Evolutionary conservation across 2,797 vertebrate species (phyloP), one percentile per base, ranked within the genome.

Genomic region (Siniperca scherzeri): DNA sequence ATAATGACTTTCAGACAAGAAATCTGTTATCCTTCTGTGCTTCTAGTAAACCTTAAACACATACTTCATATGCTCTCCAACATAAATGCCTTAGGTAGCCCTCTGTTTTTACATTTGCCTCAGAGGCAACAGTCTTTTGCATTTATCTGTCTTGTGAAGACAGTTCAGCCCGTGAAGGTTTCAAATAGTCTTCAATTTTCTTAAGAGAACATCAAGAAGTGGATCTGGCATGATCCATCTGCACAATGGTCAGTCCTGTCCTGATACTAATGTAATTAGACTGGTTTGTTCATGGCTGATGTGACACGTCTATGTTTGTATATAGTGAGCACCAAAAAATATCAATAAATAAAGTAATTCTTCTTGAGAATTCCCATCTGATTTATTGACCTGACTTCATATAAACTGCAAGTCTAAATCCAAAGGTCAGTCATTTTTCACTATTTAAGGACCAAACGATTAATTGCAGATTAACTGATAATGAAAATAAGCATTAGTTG

Each of bases 291-390:
- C 25, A 46, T 12, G 8, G 22, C 70, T 16, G 17, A 53, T 67
- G 66, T 71, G 16, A 46, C 36, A n/a, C 7, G 1, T 82, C 22
- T 50, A 9, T 80, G 53, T 83, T 69, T 87, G 59, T 80, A 81
- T 66, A 77, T 72, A 77, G 73, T 62, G 42, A 80, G 27, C 81
- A 78, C 62, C 12, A 70, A 19, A 75, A 57, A 17, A 40, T 22
- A 64, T 22, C 0, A 33, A 36, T 70, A 0, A 90, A 82, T 91
- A 89, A 91, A 90, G 33, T 68, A 60, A 38, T 64, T 4, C 0
- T 50, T 75, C 50, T 68, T 64, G 10, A 65, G 4, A 74, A 33
- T 27, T 25, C 9, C 42, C 2, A 1, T 56, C 7, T 78, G 27
- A 53, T 79, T 70, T 40, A 50, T 77, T 19, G 44, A 56, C 36